These are phyloP conservation scores for Chinchilla lanigera DNA, from an alignment of 2,113 vertebrate genomes.

Conservation along the genomic window DNA sequence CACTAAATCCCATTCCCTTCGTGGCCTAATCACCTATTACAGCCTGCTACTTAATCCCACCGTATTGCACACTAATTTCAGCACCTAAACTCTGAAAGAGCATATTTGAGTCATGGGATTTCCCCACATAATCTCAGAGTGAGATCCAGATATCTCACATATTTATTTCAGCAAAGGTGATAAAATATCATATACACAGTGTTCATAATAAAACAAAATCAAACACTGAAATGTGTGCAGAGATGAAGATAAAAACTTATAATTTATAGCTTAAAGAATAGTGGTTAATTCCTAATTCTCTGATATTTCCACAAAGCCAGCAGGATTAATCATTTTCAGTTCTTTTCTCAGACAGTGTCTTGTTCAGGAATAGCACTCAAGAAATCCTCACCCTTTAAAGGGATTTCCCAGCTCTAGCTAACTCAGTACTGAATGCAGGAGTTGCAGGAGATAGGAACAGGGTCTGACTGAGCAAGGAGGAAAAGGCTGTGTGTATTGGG, in stretches of 20 bases:
- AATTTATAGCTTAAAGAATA: neutral
- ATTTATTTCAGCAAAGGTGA: neutral
- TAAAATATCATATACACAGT: neutral
- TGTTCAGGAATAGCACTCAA: neutral
- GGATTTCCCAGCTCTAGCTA: neutral
- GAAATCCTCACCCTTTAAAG: neutral
- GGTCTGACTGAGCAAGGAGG: neutral
- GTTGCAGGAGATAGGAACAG: neutral
- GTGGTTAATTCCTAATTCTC: neutral
- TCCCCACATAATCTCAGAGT: neutral
- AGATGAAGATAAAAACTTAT: neutral
- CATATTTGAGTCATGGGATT: neutral
- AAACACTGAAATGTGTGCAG: neutral
- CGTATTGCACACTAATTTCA: neutral
- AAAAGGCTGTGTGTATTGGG: neutral
- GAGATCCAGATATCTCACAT: neutral
- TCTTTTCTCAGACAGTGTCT: neutral
- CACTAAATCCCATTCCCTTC: neutral
- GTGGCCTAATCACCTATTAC: neutral
- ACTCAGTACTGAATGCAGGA: neutral
- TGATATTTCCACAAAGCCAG: neutral
- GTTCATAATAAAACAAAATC: neutral
- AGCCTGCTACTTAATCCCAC: too few relatives aligned
- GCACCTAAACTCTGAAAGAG: neutral
- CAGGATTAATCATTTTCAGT: neutral